Conservation (phyloP, 2,113 vertebrate species). For the Tupaia tana region DNA sequence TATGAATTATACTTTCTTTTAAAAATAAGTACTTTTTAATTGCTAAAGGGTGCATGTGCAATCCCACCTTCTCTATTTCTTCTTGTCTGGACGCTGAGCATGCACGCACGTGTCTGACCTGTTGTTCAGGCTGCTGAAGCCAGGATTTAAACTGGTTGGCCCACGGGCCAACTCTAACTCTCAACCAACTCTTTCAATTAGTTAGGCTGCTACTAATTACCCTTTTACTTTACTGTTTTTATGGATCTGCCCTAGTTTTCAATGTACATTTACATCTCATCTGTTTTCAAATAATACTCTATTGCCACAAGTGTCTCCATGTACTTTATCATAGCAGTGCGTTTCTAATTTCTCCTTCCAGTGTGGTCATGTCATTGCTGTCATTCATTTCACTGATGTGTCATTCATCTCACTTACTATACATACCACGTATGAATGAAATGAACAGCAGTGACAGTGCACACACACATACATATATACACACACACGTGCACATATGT, state of each 20-base stretch:
- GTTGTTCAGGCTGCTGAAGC: too few species aligned
- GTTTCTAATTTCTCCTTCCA: not conserved
- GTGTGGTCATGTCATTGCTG: not conserved
- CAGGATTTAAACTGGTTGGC: too few species aligned
- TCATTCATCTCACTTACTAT: not conserved
- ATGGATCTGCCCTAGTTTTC: not conserved
- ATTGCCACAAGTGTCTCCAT: not conserved
- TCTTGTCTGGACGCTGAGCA: too few species aligned
- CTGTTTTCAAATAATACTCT: not conserved
- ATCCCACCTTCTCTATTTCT: too few species aligned
- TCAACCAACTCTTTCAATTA: too few species aligned
- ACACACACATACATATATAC: not conserved
- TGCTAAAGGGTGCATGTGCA: too few species aligned
- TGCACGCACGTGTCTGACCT: too few species aligned
- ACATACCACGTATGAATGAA: not conserved
- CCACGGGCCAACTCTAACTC: too few species aligned
- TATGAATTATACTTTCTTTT: not conserved
- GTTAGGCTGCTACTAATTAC: too few species aligned
- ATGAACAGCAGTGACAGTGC: not conserved
- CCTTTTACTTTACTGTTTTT: too few species aligned
- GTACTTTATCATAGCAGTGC: not conserved
- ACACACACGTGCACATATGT: too few species aligned
- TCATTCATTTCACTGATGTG: not conserved
- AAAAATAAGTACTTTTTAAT: too few species aligned
- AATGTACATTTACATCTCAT: not conserved